Evolutionary conservation across 2,113 vertebrate species (phyloP).

Genomic region (Acanthisitta chloris): DNA sequence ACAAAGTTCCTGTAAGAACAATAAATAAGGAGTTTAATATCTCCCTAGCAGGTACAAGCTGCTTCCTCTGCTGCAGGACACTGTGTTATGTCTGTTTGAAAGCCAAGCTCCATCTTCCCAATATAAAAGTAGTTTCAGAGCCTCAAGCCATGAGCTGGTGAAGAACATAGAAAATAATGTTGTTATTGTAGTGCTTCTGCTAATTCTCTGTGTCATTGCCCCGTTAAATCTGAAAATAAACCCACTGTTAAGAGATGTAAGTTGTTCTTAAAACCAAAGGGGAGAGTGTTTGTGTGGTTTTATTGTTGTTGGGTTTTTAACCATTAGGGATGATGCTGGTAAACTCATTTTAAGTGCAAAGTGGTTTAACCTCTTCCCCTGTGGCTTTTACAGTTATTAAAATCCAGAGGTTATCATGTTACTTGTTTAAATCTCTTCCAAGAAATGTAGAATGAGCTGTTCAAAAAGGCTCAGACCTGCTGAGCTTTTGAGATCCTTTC

Average conservation of each 20-base stretch:
- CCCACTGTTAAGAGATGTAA: not conserved
- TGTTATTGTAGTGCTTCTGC: not conserved
- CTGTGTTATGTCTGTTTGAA: not conserved
- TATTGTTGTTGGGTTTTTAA: not conserved
- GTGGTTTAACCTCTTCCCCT: not conserved
- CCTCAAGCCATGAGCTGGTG: not conserved
- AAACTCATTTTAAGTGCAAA: not conserved
- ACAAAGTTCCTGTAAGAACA: not conserved
- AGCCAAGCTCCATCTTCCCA: not conserved
- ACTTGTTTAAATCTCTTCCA: not conserved
- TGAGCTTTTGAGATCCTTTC: not conserved
- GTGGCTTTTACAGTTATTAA: not conserved
- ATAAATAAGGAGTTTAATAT: not conserved
- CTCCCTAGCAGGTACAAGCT: not conserved
- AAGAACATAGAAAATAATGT: not conserved
- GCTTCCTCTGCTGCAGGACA: not conserved
- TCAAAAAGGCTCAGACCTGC: not conserved
- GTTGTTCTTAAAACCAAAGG: not conserved
- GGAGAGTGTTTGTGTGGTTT: not conserved
- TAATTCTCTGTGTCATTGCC: not conserved
- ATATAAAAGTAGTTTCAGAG: not conserved
- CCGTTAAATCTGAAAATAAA: not conserved
- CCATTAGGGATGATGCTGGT: not conserved
- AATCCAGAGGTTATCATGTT: not conserved
- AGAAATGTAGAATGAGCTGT: not conserved